Conservation (phyloP, 2,888 invertebrate genomes). For the Cosmia pyralina region DNA sequence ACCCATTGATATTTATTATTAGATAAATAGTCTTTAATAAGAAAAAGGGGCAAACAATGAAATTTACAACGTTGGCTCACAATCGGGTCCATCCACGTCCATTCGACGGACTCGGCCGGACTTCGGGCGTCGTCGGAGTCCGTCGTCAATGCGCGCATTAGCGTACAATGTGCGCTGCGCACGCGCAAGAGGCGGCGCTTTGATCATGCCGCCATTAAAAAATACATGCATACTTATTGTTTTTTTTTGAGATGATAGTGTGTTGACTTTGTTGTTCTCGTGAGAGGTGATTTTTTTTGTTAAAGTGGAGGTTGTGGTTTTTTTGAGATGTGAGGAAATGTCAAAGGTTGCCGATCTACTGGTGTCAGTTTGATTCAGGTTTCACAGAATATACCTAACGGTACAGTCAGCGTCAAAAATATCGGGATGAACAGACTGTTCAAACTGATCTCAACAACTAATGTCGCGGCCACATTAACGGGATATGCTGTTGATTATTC, state of each 20-base stretch:
- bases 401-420: no score
- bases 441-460: no score
- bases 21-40: slow-evolving; percentile 49
- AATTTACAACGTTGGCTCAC: slow-evolving; percentile 53
- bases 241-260: slow-evolving; percentile 52
- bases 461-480: no score
- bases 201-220: slow-evolving; percentile 70
- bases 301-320: not conserved
- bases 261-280: slow-evolving; percentile 44
- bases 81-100: slow-evolving; percentile 53
- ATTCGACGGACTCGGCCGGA: slow-evolving; percentile 33
- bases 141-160: slow-evolving; percentile 75
- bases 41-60: slow-evolving; percentile 56
- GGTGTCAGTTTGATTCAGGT: not conserved
- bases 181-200: slow-evolving; percentile 65
- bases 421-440: no score
- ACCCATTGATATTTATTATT: slow-evolving; percentile 48
- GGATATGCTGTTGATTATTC: no score
- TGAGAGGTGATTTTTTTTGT: slow-evolving; percentile 19
- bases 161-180: slow-evolving; percentile 79
- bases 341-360: not conserved
- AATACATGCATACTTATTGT: slow-evolving; percentile 47
- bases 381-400: not conserved
- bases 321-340: not conserved
- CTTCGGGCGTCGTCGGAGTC: slow-evolving; percentile 41